phyloP scores from a whole-genome alignment of 2,797 vertebrate genomes.

The Jordanella pulchra region DNA sequence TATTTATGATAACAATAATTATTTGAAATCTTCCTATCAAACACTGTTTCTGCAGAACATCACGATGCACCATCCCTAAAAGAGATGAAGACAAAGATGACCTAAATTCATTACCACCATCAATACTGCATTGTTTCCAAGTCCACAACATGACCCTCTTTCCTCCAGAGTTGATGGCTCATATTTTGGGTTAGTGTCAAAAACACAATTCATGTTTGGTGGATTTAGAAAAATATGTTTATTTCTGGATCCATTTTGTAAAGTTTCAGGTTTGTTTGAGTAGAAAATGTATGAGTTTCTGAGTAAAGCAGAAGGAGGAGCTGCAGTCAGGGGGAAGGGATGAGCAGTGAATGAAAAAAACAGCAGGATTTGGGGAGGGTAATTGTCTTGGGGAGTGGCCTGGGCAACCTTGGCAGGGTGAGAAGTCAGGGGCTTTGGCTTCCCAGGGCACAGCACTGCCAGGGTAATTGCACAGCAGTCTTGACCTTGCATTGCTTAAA shows the following conservation, averaged over 20 bases:
- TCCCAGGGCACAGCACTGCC: slow-evolving; percentile 54
- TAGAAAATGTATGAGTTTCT: slow-evolving; percentile 23
- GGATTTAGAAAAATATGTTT: not conserved
- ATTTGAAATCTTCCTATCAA: not conserved
- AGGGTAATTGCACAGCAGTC: slow-evolving; percentile 70
- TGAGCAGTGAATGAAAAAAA: slow-evolving; percentile 54
- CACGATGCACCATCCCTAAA: not conserved
- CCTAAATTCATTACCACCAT: not conserved
- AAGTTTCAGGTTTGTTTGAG: not conserved
- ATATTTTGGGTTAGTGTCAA: not conserved
- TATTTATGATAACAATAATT: slow-evolving; percentile 38
- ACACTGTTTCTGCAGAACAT: not conserved
- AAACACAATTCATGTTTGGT: not conserved
- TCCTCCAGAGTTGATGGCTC: not conserved
- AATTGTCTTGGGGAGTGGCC: slow-evolving; percentile 67
- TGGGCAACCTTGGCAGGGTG: slow-evolving; percentile 58
- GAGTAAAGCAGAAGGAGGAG: slow-evolving; percentile 16
- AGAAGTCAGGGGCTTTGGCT: slow-evolving; percentile 67
- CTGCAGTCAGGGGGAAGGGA: slow-evolving; percentile 1
- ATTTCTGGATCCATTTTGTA: not conserved
- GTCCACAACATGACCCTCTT: not conserved
- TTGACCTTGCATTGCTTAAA: slow-evolving; percentile 76
- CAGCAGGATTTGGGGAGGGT: slow-evolving; percentile 52
- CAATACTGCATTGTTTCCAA: not conserved
- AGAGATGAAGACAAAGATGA: not conserved